Base-by-base conservation (phyloP, 2,113 vertebrate species). In the Camelus dromedarius region DNA sequence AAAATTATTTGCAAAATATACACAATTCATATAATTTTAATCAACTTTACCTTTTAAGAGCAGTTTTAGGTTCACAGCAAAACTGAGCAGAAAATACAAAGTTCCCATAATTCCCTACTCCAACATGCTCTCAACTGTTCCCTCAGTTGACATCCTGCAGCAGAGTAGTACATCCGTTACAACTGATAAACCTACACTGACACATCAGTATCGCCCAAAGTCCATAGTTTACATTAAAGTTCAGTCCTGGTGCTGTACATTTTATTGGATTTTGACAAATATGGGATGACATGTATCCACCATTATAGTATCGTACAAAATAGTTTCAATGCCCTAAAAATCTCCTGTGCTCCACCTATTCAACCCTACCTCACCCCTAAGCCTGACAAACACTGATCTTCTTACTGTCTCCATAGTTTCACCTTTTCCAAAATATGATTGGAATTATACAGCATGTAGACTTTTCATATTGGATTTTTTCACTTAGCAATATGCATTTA, bases 81-180 rank as follows among this genome's bases (percentile, higher is more conserved):
- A 58, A 26, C 12, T 80, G 22, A 26, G n/a, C 19, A 26, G 22
- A 58, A 80, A 58, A 52, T 56, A 10, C n/a, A 16, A 26, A 56
- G 52, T 22, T 56, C 52, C 22, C 22, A 58, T 3, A 9, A 38
- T 15, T 14, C 2, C 2, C 8, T 58, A 28, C 1, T 13, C 54
- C 35, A 26, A 16, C 1, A 1, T 56, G 2, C 14, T 18, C 18
- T 8, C n/a, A 28, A 16, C 8, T 8, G 56, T 2, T 26, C n/a
- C 4, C 54, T 24, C 22, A 80, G 38, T 0, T 56, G 22, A 80
- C 14, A n/a, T 10, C n/a, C 52, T 80, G 77, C n/a, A 38, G 52
- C 54, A 80, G 13, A 80, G 52, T 10, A n/a, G 52, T 56, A 80
- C 52, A 35, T 80, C 15, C 56, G 52, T 56, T 38, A 80, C 22